These are phyloP conservation scores for Lasioglossum villosulum DNA, from an alignment of 2,888 invertebrate genomes.

Conservation along the genomic window DNA sequence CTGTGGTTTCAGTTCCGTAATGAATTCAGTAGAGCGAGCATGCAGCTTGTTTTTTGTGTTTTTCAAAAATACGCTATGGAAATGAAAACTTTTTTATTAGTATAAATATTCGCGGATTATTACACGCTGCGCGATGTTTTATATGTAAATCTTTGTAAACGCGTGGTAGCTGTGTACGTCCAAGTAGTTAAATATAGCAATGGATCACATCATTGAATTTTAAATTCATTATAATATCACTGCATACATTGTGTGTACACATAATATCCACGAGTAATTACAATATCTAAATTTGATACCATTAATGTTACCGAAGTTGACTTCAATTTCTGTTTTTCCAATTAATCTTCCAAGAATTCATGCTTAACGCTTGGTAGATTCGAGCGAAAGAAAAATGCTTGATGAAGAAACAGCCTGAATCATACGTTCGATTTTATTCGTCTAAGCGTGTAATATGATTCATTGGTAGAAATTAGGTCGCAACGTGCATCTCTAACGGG, in stretches of 20 bases:
- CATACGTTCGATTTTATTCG: slow-evolving; percentile 29
- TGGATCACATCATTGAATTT: neutral
- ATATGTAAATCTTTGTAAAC: neutral
- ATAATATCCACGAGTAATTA: neutral
- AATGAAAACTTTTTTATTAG: neutral
- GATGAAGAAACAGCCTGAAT: neutral
- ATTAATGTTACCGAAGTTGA: neutral
- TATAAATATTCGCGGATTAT: neutral
- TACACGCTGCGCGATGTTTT: neutral
- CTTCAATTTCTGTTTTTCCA: neutral
- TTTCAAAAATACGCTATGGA: neutral
- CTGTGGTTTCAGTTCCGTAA: neutral
- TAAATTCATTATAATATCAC: neutral
- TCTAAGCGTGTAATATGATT: slow-evolving; percentile 46
- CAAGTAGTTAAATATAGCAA: neutral
- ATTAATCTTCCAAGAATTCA: neutral
- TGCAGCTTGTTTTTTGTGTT: neutral
- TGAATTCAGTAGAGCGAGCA: neutral
- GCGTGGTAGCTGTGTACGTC: neutral
- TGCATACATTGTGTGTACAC: neutral
- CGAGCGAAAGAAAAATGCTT: neutral
- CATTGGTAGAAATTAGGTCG: slow-evolving; percentile 58
- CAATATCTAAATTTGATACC: neutral
- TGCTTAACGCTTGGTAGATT: too few species aligned
- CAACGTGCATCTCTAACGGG: slow-evolving; percentile 41